Evolutionary conservation across 2,113 vertebrate genomes (phyloP).

Genomic region (Acrocephalus arundinaceus): DNA sequence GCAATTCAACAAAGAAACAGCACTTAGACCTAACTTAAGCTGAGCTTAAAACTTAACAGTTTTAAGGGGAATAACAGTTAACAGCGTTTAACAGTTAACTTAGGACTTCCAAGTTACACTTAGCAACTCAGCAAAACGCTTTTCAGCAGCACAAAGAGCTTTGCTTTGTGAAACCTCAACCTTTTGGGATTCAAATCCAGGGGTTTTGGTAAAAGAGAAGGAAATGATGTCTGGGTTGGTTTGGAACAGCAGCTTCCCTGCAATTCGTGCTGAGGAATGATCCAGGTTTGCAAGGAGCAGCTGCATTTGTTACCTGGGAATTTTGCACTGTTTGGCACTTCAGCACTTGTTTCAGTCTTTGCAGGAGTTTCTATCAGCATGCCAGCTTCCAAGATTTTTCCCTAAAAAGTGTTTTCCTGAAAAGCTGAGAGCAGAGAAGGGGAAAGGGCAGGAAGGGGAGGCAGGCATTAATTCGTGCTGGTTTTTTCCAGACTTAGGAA

Average conservation of each 20-base stretch:
- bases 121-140: background rate
- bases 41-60: background rate
- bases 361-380: background rate
- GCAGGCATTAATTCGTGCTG: background rate
- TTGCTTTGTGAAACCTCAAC: background rate
- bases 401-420: background rate
- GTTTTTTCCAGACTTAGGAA: background rate
- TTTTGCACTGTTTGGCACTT: background rate
- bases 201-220: background rate
- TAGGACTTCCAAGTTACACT: rapidly evolving
- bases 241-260: background rate
- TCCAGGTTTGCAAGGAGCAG: background rate
- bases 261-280: background rate
- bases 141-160: background rate
- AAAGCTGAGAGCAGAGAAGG: background rate
- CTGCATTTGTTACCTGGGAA: background rate
- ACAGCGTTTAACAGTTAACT: background rate
- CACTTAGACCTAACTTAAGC: background rate
- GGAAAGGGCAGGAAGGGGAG: background rate
- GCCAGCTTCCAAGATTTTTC: background rate
- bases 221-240: background rate
- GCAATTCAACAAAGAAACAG: background rate
- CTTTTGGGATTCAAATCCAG: background rate
- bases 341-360: background rate
- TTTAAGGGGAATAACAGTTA: background rate